These are phyloP conservation scores for Arenicola marina DNA, from an alignment of 2,888 invertebrate species.

Conservation along the genomic window DNA sequence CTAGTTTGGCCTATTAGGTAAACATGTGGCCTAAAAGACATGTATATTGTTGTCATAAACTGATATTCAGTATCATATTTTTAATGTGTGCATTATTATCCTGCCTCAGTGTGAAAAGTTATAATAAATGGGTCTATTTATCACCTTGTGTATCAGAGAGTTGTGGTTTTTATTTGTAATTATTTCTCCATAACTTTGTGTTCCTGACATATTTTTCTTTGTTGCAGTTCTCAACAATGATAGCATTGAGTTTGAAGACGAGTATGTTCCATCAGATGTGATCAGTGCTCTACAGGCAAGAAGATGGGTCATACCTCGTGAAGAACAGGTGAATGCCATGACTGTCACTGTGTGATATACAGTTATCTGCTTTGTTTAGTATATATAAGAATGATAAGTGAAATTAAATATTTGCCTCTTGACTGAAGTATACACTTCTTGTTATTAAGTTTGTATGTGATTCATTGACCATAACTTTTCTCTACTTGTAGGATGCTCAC, in stretches of 20 bases:
- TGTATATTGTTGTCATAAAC: too few species aligned
- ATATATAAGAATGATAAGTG: background rate
- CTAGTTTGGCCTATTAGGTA: too few species aligned
- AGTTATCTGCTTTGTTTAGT: background rate
- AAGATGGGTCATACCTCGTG: slow-evolving; percentile 85
- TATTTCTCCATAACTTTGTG: too few species aligned
- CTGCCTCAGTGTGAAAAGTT: too few species aligned
- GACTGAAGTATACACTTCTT: background rate
- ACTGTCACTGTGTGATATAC: background rate
- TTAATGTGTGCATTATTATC: too few species aligned
- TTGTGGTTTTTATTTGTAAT: too few species aligned
- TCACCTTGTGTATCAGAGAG: too few species aligned
- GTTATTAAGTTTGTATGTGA: background rate
- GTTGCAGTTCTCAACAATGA: slow-evolving; percentile 53
- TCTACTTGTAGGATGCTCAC: slow-evolving; percentile 78
- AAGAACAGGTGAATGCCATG: slow-evolving; percentile 68
- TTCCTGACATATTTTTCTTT: background rate
- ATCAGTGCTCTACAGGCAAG: slow-evolving; percentile 75
- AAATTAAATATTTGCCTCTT: background rate
- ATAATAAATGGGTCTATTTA: too few species aligned
- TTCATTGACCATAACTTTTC: background rate
- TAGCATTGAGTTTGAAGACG: slow-evolving; percentile 37
- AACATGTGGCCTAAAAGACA: too few species aligned
- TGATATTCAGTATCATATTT: too few species aligned
- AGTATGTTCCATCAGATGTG: slow-evolving; percentile 68